These are phyloP conservation scores for Ormia ochracea DNA, from an alignment of 2,888 invertebrate species.

Conservation along the genomic window DNA sequence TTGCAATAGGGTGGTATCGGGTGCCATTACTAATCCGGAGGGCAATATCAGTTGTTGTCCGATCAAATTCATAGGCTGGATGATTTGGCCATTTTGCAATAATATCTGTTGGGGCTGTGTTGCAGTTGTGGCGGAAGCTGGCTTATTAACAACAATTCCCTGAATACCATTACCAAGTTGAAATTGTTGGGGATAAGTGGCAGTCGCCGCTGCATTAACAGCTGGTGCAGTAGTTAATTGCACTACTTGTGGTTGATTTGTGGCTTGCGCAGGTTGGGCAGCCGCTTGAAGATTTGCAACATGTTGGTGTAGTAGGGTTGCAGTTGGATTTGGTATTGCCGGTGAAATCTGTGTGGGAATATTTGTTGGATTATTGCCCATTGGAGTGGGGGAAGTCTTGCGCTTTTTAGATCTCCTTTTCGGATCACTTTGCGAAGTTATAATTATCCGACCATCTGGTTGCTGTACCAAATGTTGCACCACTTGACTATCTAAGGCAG, in stretches of 20 bases:
- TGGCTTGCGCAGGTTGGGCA: constrained; percentile 70
- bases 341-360: constrained; percentile 76
- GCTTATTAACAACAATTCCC: constrained; percentile 81
- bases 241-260: constrained; percentile 71
- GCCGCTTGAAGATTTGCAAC: constrained; percentile 60
- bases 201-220: constrained; percentile 77
- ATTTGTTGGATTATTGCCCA: constrained; percentile 68
- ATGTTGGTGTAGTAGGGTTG: constrained; percentile 64
- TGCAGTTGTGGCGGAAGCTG: constrained; percentile 74
- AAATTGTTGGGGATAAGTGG: constrained; percentile 83
- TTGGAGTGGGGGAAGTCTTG: constrained; percentile 78
- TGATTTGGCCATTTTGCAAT: constrained; percentile 80
- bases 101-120: constrained; percentile 78
- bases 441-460: constrained; percentile 74
- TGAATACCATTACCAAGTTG: constrained; percentile 88
- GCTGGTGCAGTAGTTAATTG: constrained; percentile 76
- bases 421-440: constrained; percentile 82
- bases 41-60: constrained; percentile 91
- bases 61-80: constrained; percentile 89
- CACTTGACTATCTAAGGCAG: constrained; percentile 85
- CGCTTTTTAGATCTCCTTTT: constrained; percentile 85
- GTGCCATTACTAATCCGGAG: constrained; percentile 90
- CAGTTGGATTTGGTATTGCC: constrained; percentile 73
- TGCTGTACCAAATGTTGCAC: constrained; percentile 81
- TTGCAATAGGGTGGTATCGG: constrained; percentile 86